These are phyloP conservation scores for Notarius lentiginosus DNA, from an alignment of 2,113 vertebrate species.

Conservation along the genomic window DNA sequence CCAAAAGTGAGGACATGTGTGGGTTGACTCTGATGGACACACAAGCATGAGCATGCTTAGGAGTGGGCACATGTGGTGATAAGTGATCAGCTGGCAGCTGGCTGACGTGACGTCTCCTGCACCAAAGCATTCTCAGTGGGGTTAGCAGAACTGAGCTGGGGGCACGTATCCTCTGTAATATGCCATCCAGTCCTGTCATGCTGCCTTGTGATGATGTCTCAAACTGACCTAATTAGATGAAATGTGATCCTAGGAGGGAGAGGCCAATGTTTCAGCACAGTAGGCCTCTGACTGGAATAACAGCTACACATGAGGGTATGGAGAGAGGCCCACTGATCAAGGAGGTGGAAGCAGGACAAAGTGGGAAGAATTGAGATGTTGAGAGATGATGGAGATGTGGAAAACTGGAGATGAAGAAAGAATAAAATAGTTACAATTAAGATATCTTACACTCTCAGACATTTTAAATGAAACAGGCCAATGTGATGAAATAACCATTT, in stretches of 20 bases:
- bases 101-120: slow-evolving; percentile 43
- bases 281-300: slow-evolving; percentile 21
- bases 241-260: slow-evolving; percentile 30
- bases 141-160: slow-evolving; percentile 18
- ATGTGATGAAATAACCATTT: not conserved
- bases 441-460: not conserved
- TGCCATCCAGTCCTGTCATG: slow-evolving; percentile 47
- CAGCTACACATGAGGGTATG: slow-evolving; percentile 13
- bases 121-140: slow-evolving; percentile 37
- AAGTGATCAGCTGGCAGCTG: slow-evolving; percentile 52
- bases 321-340: slow-evolving; percentile 13
- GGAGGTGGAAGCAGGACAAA: not conserved
- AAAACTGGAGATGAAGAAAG: not conserved
- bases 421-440: not conserved
- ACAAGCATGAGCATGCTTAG: not conserved
- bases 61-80: slow-evolving; percentile 52
- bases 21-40: slow-evolving; percentile 17
- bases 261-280: slow-evolving; percentile 22
- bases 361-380: slow-evolving; percentile 10
- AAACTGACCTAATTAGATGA: slow-evolving; percentile 35
- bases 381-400: slow-evolving; percentile 62
- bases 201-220: slow-evolving; percentile 35
- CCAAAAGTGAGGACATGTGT: slow-evolving; percentile 22
- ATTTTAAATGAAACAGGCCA: not conserved
- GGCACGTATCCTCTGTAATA: slow-evolving; percentile 38